These are phyloP conservation scores for Zeus faber DNA, from an alignment of 2,113 vertebrate species.

Conservation along the genomic window DNA sequence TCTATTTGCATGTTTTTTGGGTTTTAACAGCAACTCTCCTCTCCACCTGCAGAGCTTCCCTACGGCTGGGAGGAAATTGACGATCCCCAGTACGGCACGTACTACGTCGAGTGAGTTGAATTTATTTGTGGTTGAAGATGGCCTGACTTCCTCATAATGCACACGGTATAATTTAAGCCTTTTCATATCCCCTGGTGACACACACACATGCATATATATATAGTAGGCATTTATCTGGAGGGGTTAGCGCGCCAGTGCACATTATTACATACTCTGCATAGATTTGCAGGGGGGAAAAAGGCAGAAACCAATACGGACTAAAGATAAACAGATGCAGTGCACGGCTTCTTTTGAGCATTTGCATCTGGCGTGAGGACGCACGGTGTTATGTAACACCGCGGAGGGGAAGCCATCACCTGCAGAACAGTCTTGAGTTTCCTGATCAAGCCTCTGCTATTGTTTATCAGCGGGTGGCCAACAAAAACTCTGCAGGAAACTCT, in stretches of 20 bases:
- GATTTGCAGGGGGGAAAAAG: too few species aligned
- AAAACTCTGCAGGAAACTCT: conserved; percentile 22
- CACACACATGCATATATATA: too few species aligned
- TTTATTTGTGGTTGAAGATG: too few species aligned
- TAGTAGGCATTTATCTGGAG: not conserved
- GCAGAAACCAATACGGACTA: too few species aligned
- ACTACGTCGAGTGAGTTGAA: conserved; percentile 99
- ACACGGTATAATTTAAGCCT: too few species aligned
- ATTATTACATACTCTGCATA: conserved; percentile 1
- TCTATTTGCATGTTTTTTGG: conserved; percentile 18
- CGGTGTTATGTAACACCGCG: conserved; percentile 18
- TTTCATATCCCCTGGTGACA: too few species aligned
- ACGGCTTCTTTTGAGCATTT: too few species aligned
- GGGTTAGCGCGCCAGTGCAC: conserved; percentile 18
- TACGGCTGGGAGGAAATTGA: conserved; percentile 99
- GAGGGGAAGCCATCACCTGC: conserved; percentile 30
- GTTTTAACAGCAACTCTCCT: not conserved
- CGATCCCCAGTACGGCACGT: conserved; percentile 95
- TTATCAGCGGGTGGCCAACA: conserved; percentile 48
- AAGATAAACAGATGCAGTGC: too few species aligned
- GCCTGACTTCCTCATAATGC: too few species aligned
- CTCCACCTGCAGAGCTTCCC: conserved; percentile 83
- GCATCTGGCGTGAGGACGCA: too few species aligned
- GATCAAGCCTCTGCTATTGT: conserved; percentile 40
- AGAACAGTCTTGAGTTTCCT: conserved; percentile 13